Conservation (phyloP, 2,797 vertebrate genomes). For the Chromobotia macracanthus region DNA sequence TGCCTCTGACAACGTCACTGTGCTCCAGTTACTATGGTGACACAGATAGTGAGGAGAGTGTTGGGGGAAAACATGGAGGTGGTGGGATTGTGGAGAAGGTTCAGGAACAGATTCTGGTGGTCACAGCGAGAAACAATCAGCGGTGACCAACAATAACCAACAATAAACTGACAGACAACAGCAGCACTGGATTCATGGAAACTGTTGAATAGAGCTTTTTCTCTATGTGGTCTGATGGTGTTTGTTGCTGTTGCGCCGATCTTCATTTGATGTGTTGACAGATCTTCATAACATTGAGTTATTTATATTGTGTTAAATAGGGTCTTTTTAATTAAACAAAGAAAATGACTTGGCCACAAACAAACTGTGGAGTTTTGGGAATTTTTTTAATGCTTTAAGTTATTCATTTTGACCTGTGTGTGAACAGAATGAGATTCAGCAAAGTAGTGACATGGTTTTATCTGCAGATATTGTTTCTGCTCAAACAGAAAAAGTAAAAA, state of each 20-base stretch:
- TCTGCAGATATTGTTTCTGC: no score
- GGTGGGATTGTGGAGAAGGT: constrained; percentile 71
- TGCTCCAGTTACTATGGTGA: constrained; percentile 80
- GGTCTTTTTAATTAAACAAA: no score
- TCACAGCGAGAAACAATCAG: constrained; percentile 68
- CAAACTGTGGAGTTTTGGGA: no score
- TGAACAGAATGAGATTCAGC: no score
- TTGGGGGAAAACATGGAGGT: constrained; percentile 51
- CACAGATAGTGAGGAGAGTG: constrained; percentile 77
- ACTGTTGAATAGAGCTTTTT: not conserved
- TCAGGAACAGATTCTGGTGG: constrained; percentile 72
- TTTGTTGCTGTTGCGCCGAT: constrained; percentile 19
- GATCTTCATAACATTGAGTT: not conserved
- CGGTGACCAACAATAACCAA: constrained; percentile 66
- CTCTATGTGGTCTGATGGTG: not conserved
- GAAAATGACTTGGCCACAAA: no score
- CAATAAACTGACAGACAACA: constrained; percentile 33
- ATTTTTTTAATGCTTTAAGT: no score
- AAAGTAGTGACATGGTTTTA: no score
- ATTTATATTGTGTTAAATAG: no score
- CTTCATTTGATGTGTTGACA: not conserved
- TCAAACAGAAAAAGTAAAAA: no score
- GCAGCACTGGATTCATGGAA: no score
- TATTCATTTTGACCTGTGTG: no score
- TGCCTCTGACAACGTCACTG: constrained; percentile 69